Conservation (phyloP, 2,888 invertebrate species). For the Andrena chrysosceles region DNA sequence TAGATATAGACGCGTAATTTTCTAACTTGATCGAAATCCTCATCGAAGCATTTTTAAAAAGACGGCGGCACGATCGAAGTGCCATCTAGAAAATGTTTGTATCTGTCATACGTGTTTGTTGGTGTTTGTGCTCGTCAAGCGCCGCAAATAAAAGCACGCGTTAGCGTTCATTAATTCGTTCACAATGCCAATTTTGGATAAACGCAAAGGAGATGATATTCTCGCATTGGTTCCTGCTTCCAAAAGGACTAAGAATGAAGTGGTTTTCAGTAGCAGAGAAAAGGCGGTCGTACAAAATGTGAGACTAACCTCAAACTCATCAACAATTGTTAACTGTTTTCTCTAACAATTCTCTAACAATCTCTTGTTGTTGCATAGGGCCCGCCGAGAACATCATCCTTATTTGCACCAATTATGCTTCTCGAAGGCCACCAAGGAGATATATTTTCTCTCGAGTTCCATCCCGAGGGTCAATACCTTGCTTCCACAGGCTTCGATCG, state of each 20-base stretch:
- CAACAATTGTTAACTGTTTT: neutral
- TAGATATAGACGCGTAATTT: neutral
- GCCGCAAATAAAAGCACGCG: neutral
- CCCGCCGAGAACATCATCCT: slow-evolving; percentile 93
- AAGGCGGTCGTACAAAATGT: slow-evolving; percentile 92
- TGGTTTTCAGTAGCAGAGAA: slow-evolving; percentile 90
- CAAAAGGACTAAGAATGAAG: slow-evolving; percentile 91
- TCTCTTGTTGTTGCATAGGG: slow-evolving; percentile 83
- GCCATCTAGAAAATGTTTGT: neutral
- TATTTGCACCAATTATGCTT: slow-evolving; percentile 97
- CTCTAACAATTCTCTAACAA: slow-evolving; percentile 13
- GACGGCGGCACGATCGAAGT: neutral
- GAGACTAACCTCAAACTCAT: slow-evolving; percentile 81
- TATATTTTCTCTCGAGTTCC: slow-evolving; percentile 96
- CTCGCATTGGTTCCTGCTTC: slow-evolving; percentile 85
- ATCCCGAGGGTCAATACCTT: slow-evolving; percentile 97
- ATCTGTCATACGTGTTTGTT: slow-evolving; percentile 16
- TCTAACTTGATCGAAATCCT: neutral
- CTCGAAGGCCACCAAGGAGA: slow-evolving; percentile 99
- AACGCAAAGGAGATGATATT: slow-evolving; percentile 83
- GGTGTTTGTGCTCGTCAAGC: slow-evolving; percentile 8
- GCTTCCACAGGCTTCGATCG: slow-evolving; percentile 98
- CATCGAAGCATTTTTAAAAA: neutral
- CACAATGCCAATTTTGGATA: slow-evolving; percentile 82
- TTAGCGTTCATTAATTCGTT: slow-evolving; percentile 9